A percentile compares a stretch with the other conserved stretches of the same genome.
Evolutionary conservation across 2,113 vertebrate genomes (phyloP).

Genomic region (Poeciliopsis prolifica): DNA sequence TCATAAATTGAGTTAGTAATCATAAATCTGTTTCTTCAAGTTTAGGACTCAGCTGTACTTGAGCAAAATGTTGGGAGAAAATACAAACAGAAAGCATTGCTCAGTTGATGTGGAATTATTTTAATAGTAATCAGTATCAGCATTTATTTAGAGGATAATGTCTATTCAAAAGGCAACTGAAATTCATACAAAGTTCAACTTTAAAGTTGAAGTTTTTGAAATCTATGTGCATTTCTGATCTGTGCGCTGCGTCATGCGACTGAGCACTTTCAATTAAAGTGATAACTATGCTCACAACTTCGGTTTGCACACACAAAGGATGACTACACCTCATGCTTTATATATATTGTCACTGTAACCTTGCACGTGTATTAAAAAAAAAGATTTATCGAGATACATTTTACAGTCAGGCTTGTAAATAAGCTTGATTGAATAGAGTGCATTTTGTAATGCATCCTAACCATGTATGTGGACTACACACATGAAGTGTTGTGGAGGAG

Average conservation of each 20-base stretch:
- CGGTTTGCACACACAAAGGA: conserved; percentile 19
- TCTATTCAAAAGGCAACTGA: no score
- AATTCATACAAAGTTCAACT: neutral
- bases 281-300: neutral
- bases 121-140: neutral
- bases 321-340: conserved; percentile 19
- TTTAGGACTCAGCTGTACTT: no score
- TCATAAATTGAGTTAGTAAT: no score
- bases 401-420: conserved; percentile 46
- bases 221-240: neutral
- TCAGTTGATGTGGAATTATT: neutral
- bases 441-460: conserved; percentile 29
- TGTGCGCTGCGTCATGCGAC: neutral
- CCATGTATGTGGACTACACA: conserved; percentile 47
- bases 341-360: conserved; percentile 15
- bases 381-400: conserved; percentile 12
- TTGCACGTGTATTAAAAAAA: conserved; percentile 30
- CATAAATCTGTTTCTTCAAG: neutral
- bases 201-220: neutral
- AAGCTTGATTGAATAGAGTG: conserved; percentile 52
- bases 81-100: no score
- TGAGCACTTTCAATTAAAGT: neutral
- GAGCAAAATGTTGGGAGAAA: no score
- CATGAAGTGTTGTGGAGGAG: conserved; percentile 41
- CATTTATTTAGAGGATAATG: neutral